These are phyloP conservation scores for Diabrotica virgifera DNA, from an alignment of 1,140 invertebrate species.

Conservation along the genomic window DNA sequence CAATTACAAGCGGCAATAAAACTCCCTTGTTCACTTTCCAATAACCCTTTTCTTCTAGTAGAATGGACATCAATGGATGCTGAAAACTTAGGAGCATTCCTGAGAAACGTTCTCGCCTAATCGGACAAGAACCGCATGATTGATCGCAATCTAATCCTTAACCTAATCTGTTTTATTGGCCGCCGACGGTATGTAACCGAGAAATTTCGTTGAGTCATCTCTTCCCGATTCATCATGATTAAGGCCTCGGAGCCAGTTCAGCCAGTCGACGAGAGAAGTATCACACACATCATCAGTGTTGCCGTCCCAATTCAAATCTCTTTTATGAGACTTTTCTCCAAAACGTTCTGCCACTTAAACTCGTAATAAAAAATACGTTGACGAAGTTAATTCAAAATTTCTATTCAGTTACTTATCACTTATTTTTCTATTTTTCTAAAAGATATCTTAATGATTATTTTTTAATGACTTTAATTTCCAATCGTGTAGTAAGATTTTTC, in stretches of 20 bases:
- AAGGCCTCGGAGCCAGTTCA: background rate
- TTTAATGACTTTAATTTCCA: no score
- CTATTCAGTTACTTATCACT: no score
- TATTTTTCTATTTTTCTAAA: no score
- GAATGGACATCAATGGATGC: background rate
- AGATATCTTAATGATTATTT: no score
- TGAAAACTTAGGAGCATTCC: background rate
- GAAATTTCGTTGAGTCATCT: slow-evolving; percentile 10
- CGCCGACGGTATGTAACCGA: slow-evolving; percentile 8
- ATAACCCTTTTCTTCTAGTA: background rate
- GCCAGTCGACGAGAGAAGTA: background rate
- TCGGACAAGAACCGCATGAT: slow-evolving; percentile 13
- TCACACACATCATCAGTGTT: slow-evolving; percentile 1
- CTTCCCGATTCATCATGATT: slow-evolving; percentile 11
- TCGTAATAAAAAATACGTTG: no score
- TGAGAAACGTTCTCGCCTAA: background rate
- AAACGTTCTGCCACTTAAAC: no score
- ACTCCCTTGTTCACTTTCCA: background rate
- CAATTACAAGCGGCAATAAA: no score
- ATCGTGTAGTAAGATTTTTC: no score
- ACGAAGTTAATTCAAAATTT: no score
- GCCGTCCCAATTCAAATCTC: background rate
- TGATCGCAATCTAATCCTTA: slow-evolving; percentile 14
- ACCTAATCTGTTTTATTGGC: slow-evolving; percentile 17
- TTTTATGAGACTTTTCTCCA: background rate